Evolutionary conservation across 2,888 invertebrate species (phyloP), one percentile per base, ranked within the genome.

Genomic region (Apamea anceps): DNA sequence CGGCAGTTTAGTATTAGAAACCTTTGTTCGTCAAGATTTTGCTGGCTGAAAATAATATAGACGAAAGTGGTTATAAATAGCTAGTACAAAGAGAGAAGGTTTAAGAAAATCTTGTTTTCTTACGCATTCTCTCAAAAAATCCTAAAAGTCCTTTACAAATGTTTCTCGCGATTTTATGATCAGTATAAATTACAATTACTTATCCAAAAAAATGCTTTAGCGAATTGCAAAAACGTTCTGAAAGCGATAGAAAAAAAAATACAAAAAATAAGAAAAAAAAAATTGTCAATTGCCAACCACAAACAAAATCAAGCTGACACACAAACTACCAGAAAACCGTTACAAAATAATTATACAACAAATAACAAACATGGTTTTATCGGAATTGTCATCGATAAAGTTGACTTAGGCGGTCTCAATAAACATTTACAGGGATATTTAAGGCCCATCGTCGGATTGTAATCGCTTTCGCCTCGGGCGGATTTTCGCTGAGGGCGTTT

Each of bases 391-490:
- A 95, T 93, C 93, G 91, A 92, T 91, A 90, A 72, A 90, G 93
- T 96, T 95, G 95, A 90, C 89, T 93, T 93, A 93, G 92, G 91
- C 90, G 91, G 93, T 93, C 92, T 94, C 88, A 86, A 92, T 90
- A 91, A 90, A 89, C 87, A 90, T 89, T 94, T 92, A 92, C 91
- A 87, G 89, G 89, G 91, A 92, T 94, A 93, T 94, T 32, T 93
- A 93, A 71, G 91, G 81, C 73, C 90, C 85, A 85, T 86, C 81
- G 88, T 74, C 70, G 88, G 87, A 84, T 74, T 82, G 91, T 94
- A 94, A 95, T 95, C 94, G 94, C 84, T 94, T 93, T 92, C 88
- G 93, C 95, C 93, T 90, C 85, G 89, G 93, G 94, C 93, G 86
- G 82, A 89, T 91, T 88, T 88, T 82, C 83, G 82, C 83, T 87